Conservation (phyloP, 2,888 invertebrate species). For the Dyspetes luteomarginatus region DNA sequence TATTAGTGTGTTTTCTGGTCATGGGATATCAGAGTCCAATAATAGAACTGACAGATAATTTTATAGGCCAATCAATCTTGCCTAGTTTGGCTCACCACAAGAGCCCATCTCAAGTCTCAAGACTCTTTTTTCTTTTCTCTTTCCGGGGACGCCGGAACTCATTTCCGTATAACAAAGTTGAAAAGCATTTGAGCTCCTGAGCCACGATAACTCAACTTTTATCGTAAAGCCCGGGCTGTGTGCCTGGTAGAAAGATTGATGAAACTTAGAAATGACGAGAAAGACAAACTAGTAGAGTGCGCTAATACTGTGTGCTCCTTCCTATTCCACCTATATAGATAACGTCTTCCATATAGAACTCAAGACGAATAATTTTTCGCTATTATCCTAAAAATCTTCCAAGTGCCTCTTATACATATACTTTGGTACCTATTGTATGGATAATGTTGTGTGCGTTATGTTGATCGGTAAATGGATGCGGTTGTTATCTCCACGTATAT, state of each 20-base stretch:
- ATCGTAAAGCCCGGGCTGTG: conserved; percentile 60
- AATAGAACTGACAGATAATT: conserved; percentile 48
- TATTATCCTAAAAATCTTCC: background rate
- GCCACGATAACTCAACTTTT: conserved; percentile 66
- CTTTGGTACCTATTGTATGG: background rate
- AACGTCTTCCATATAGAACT: too few relatives aligned
- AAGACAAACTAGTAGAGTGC: conserved; percentile 6
- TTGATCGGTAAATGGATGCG: too few relatives aligned
- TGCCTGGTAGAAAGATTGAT: conserved; percentile 58
- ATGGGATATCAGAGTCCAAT: conserved; percentile 32
- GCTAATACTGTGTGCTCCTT: conserved; percentile 26
- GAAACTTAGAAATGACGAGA: conserved; percentile 45
- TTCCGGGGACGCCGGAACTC: conserved; percentile 52
- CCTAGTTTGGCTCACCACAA: conserved; percentile 32
- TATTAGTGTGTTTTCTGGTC: background rate
- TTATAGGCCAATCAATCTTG: conserved; percentile 58
- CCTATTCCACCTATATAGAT: conserved; percentile 2
- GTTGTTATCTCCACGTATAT: too few relatives aligned
- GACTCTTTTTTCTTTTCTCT: background rate
- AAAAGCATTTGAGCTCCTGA: conserved; percentile 62
- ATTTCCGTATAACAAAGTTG: conserved; percentile 63
- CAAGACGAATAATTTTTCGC: too few relatives aligned
- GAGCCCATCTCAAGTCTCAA: conserved; percentile 6
- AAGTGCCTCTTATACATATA: background rate
- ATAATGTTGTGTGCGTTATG: too few relatives aligned